Conservation (phyloP, 2,888 invertebrate genomes). For the Thymelicus lineola region DNA sequence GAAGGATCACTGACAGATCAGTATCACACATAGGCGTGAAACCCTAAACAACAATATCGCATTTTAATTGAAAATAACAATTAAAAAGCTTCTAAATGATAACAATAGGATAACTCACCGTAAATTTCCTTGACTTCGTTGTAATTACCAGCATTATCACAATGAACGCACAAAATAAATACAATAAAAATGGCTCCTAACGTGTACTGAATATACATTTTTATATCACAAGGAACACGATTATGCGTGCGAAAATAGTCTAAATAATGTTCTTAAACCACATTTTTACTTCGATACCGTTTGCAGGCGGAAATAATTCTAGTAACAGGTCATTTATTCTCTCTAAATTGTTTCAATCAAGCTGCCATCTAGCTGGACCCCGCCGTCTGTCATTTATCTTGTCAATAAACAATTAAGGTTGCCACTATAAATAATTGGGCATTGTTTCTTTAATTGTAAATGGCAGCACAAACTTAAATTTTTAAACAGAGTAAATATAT, state of each 20-base stretch:
- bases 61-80: neutral
- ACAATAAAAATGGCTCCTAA: slow-evolving; percentile 84
- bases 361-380: slow-evolving; percentile 75
- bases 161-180: slow-evolving; percentile 84
- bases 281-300: slow-evolving; percentile 73
- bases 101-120: slow-evolving; percentile 62
- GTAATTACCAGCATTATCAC: slow-evolving; percentile 81
- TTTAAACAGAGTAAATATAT: neutral
- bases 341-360: slow-evolving; percentile 67
- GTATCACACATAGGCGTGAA: slow-evolving; percentile 40
- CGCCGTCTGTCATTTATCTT: slow-evolving; percentile 81
- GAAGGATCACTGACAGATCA: slow-evolving; percentile 38
- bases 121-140: slow-evolving; percentile 81
- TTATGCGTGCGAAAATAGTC: slow-evolving; percentile 64
- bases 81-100: slow-evolving; percentile 22
- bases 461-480: slow-evolving; percentile 4
- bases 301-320: slow-evolving; percentile 67
- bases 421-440: slow-evolving; percentile 45
- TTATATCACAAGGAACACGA: slow-evolving; percentile 68
- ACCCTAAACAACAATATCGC: neutral
- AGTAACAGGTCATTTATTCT: slow-evolving; percentile 69
- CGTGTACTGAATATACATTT: slow-evolving; percentile 80
- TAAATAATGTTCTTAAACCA: slow-evolving; percentile 72
- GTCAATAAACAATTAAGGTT: slow-evolving; percentile 83
- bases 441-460: neutral